Base-by-base conservation (phyloP, 2,888 invertebrate genomes). In the Drosophila pegasa region DNA sequence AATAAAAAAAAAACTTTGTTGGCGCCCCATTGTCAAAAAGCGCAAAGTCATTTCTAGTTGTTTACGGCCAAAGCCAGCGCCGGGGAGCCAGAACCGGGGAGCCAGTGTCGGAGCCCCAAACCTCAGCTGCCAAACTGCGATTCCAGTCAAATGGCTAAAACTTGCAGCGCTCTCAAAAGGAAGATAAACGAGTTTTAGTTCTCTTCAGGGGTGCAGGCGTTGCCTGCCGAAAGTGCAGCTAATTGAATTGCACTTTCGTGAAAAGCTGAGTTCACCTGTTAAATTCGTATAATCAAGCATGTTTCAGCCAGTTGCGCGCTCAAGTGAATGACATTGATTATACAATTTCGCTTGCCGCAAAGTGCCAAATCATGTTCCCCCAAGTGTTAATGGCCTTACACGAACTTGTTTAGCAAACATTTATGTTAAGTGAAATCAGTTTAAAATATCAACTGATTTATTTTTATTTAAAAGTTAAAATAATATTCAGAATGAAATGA, bases 1-100 rank as follows among this genome's bases (percentile, higher is more conserved):
- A 43, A 27, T 29, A 29, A 3, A 57, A 72, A 69, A 65, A 48
- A 65, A 73, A 68, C 54, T 79, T 86, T 63, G 52, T 38, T 60
- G 83, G 80, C 76, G 70, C 66, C 83, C 47, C 54, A 37, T 60
- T 70, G 65, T 64, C 47, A 55, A 61, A 70, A 70, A 64, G 59
- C 60, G 57, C 63, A 70, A 57, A 69, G 54, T 86, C 73, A 88
- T 69, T 73, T 66, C 41, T 52, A 67, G 79, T 70, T 81, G 58
- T 69, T 78, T 74, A 64, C 54, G 35, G 38, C 50, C 48, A 20
- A 20, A 40, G 10, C 10, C 38, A 9, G n/a, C n/a, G n/a, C n/a
- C 3, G 3, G 37, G 7, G n/a, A n/a, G n/a, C n/a, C 20, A 22
- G 31, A 12, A n/a, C n/a, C 20, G n/a, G 31, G 3, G 31, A 31